A percentile compares a stretch with the other conserved stretches of the same genome.
Evolutionary conservation across 2,888 invertebrate species (phyloP).

Genomic region (Rhamnusium bicolor): DNA sequence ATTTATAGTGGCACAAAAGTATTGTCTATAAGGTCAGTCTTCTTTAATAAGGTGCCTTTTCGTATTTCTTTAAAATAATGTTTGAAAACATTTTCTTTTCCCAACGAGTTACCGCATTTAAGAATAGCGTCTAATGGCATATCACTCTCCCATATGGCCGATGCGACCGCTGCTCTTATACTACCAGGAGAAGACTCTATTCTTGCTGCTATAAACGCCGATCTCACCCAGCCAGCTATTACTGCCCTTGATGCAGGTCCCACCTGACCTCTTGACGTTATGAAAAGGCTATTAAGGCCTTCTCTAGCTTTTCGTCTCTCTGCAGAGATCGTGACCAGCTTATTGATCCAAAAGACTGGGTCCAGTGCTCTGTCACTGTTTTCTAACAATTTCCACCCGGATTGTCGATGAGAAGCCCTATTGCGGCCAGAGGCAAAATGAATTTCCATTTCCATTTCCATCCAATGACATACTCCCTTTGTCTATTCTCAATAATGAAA

Average conservation of each 20-base stretch:
- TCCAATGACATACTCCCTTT: conserved; percentile 10
- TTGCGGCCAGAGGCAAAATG: conserved; percentile 50
- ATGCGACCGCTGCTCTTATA: conserved; percentile 34
- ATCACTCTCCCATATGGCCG: conserved; percentile 20
- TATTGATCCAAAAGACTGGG: conserved; percentile 34
- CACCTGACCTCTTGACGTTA: conserved; percentile 21
- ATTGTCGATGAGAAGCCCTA: conserved; percentile 29
- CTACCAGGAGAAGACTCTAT: conserved; percentile 28
- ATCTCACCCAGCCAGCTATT: conserved; percentile 37
- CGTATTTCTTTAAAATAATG: not conserved
- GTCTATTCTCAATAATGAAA: conserved; percentile 37
- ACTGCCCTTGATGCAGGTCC: conserved; percentile 24
- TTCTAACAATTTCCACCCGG: conserved; percentile 42
- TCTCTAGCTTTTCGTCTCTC: conserved; percentile 14
- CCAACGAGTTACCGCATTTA: not conserved
- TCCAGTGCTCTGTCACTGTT: conserved; percentile 26
- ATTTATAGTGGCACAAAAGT: too few relatives aligned
- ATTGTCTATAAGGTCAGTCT: too few relatives aligned
- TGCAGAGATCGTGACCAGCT: conserved; percentile 26
- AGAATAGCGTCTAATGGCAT: conserved; percentile 24
- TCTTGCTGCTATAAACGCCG: conserved; percentile 16
- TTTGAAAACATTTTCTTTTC: not conserved
- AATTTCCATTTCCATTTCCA: too few relatives aligned
- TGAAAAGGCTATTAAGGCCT: conserved; percentile 16
- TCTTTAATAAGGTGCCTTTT: too few relatives aligned